A percentile compares a stretch with the other conserved stretches of the same genome.
phyloP scores from a whole-genome alignment of 2,797 vertebrate species.

The Gorsachius magnificus region DNA sequence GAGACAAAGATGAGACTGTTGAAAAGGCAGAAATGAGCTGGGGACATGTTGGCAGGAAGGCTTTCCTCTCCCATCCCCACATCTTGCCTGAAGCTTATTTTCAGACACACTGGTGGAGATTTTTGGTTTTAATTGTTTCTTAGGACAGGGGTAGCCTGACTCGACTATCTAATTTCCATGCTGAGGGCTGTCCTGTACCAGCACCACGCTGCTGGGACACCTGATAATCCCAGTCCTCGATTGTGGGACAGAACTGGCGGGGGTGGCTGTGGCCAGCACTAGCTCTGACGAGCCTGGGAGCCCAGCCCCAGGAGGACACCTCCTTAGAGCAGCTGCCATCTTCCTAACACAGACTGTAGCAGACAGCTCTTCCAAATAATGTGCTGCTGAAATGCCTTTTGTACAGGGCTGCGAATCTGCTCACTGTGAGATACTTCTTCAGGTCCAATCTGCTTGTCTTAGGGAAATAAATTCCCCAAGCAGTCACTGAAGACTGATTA shows the following conservation, averaged over 20 bases:
- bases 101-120: not conserved
- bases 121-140: not conserved
- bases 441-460: not conserved
- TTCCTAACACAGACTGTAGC: accelerated
- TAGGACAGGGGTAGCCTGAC: not conserved
- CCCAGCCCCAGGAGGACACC: not conserved
- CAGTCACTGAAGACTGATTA: not conserved
- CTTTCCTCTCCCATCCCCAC: not conserved
- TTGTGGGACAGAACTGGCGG: not conserved
- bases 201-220: not conserved
- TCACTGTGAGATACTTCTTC: not conserved
- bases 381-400: not conserved
- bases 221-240: not conserved
- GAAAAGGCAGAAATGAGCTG: not conserved
- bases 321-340: not conserved
- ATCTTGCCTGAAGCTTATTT: not conserved
- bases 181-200: not conserved
- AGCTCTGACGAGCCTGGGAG: accelerated
- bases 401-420: accelerated
- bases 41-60: not conserved
- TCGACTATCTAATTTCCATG: not conserved
- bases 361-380: not conserved
- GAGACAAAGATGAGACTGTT: not conserved
- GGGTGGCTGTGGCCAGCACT: not conserved
- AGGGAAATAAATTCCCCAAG: not conserved